These are phyloP conservation scores for Dynastes grantii DNA, from an alignment of 2,888 invertebrate genomes.

Conservation along the genomic window DNA sequence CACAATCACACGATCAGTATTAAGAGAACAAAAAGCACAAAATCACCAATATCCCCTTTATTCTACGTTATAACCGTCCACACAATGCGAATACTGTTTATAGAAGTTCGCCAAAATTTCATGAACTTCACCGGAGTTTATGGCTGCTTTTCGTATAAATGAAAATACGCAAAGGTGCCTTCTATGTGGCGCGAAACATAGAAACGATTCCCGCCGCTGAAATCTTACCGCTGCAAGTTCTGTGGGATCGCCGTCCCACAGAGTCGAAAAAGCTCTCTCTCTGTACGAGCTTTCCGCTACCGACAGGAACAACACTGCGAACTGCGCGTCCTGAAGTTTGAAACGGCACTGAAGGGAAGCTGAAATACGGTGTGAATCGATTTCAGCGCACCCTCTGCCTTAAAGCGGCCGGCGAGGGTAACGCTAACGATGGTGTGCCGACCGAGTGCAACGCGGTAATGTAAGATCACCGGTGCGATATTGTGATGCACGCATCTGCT, in stretches of 20 bases:
- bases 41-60: not conserved
- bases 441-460: slow-evolving; percentile 16
- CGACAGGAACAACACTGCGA: slow-evolving; percentile 15
- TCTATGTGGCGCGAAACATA: not conserved
- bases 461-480: slow-evolving; percentile 18
- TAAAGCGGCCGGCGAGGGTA: slow-evolving; percentile 55
- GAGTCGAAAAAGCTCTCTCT: slow-evolving; percentile 13
- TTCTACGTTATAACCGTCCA: not conserved
- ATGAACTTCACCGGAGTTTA: not conserved
- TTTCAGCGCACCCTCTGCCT: slow-evolving; percentile 60
- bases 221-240: not conserved
- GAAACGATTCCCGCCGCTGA: not conserved
- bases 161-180: not conserved
- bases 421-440: slow-evolving; percentile 33
- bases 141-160: not conserved
- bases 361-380: slow-evolving; percentile 60
- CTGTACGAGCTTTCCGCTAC: slow-evolving; percentile 39
- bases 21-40: no score
- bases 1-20: not conserved
- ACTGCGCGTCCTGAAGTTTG: slow-evolving; percentile 55
- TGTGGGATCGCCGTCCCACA: slow-evolving; percentile 12
- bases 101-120: not conserved
- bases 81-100: not conserved
- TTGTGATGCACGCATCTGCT: not conserved
- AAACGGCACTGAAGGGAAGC: slow-evolving; percentile 60